Evolutionary conservation across 2,797 vertebrate species (phyloP).

Genomic region (Arctocebus calabarensis): DNA sequence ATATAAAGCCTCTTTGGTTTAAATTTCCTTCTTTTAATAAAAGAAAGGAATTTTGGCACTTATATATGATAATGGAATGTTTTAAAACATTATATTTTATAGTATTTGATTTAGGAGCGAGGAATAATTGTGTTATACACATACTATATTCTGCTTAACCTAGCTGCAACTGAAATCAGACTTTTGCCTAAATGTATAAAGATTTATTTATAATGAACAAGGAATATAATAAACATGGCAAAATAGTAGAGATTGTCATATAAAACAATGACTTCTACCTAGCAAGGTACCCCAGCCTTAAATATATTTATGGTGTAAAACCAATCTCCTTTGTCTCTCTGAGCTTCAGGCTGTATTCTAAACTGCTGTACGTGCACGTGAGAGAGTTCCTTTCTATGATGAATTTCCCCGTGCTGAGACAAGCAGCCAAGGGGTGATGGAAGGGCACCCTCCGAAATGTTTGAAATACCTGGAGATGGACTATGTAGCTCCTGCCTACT

Average conservation of each 20-base stretch:
- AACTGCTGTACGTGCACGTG: background rate
- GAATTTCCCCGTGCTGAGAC: background rate
- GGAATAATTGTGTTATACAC: background rate
- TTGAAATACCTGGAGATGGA: background rate
- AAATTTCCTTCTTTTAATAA: background rate
- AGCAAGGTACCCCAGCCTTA: constrained; percentile 14
- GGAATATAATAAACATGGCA: background rate
- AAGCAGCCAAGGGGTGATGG: background rate
- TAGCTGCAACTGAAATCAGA: background rate
- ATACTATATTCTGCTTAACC: background rate
- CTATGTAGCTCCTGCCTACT: background rate
- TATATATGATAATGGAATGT: background rate
- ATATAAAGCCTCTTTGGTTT: background rate
- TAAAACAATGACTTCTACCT: background rate
- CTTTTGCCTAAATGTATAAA: constrained; percentile 30
- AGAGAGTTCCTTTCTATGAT: background rate
- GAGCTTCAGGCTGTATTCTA: background rate
- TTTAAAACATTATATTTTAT: constrained; percentile 7
- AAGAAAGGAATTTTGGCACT: background rate
- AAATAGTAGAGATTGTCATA: background rate
- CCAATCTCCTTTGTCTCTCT: background rate
- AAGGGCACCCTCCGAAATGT: background rate
- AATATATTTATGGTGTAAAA: constrained; percentile 23
- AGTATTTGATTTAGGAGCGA: background rate
- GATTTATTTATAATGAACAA: constrained; percentile 51